Base-by-base conservation (phyloP, 2,888 invertebrate genomes). In the Dascillus cervinus region DNA sequence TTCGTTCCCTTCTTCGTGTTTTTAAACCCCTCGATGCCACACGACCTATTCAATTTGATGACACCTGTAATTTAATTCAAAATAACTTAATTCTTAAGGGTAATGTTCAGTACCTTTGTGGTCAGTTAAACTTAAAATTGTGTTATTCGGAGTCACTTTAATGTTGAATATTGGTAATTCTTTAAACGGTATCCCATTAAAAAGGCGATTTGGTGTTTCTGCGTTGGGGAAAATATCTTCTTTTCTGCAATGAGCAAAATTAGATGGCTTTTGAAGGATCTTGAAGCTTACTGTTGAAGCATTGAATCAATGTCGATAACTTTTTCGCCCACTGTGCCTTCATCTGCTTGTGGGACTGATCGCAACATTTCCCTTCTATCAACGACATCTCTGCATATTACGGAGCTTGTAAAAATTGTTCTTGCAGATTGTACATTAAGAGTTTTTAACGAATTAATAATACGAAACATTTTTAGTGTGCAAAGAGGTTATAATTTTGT, bases 1-100 rank as follows among this genome's bases (percentile, higher is more conserved):
- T 92, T 95, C 3, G 96, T 96, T 39, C 95, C 95, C 65, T 96
- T 96, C 48, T 84, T 80, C 0, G 92, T 81, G 62, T 95, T 89
- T 65, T 91, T 94, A 56, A 94, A 97, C 3, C 96, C 96, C 61
- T 95, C 95, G 49, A 82, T 72, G 1, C 95, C 94, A 66, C 89
- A 85, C 1, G 86, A 82, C 20, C 80, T 67, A 11, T 79, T 71
- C 5, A 83, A 47, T 52, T 80, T 73, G 0, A 71, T 61, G 3
- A 56, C 49, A 34, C 77, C 76, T 75, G 39, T 3, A 63, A 44
- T 39, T n/a, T n/a, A n/a, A n/a, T n/a, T n/a, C n/a, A n/a, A n/a
- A n/a, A n/a, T n/a, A n/a, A n/a, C n/a, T n/a, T n/a, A n/a, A n/a
- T n/a, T n/a, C n/a, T n/a, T 17, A 17, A 17, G 4, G 8, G 1